These are phyloP conservation scores for Tyrophagus putrescentiae DNA, from an alignment of 1,140 invertebrate species.

Conservation along the genomic window DNA sequence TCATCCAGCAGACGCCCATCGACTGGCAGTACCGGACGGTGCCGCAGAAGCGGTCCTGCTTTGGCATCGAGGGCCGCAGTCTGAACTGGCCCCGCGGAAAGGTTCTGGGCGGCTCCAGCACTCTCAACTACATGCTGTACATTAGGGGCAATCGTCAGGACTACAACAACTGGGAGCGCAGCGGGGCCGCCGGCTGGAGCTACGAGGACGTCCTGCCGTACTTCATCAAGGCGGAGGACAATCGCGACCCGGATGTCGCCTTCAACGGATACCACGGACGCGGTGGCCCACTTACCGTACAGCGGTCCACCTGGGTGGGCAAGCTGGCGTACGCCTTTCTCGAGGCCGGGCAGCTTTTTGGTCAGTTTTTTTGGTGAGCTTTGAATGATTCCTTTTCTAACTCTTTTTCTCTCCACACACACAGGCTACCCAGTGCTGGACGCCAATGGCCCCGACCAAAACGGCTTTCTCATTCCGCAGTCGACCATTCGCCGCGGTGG, in stretches of 20 bases:
- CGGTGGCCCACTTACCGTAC: slow-evolving; percentile 29
- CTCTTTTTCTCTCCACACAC: slow-evolving; percentile 72
- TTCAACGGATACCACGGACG: slow-evolving; percentile 23
- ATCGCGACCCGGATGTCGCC: slow-evolving; percentile 48
- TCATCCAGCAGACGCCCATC: slow-evolving; percentile 63
- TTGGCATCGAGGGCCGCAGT: slow-evolving; percentile 24
- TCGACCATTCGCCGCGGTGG: slow-evolving; percentile 63
- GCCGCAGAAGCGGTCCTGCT: slow-evolving; percentile 33
- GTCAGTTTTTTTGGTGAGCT: slow-evolving; percentile 41
- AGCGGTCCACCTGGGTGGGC: slow-evolving; percentile 24
- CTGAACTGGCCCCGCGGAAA: slow-evolving; percentile 81
- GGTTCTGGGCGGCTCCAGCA: slow-evolving; percentile 58
- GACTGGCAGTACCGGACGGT: slow-evolving; percentile 52
- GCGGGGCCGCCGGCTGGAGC: slow-evolving; percentile 81
- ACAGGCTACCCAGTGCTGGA: slow-evolving; percentile 45
- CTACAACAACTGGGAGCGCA: slow-evolving; percentile 76
- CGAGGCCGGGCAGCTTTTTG: slow-evolving; percentile 50
- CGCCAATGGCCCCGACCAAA: slow-evolving; percentile 55
- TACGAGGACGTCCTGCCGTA: slow-evolving; percentile 69
- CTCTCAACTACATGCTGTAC: slow-evolving; percentile 93
- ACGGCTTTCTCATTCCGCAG: slow-evolving; percentile 39
- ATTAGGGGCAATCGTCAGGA: slow-evolving; percentile 78
- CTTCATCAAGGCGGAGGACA: slow-evolving; percentile 76
- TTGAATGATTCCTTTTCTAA: slow-evolving; percentile 66
- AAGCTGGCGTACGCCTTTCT: slow-evolving; percentile 47